Base-by-base conservation (phyloP, 2,113 vertebrate species). In the Strigops habroptila region DNA sequence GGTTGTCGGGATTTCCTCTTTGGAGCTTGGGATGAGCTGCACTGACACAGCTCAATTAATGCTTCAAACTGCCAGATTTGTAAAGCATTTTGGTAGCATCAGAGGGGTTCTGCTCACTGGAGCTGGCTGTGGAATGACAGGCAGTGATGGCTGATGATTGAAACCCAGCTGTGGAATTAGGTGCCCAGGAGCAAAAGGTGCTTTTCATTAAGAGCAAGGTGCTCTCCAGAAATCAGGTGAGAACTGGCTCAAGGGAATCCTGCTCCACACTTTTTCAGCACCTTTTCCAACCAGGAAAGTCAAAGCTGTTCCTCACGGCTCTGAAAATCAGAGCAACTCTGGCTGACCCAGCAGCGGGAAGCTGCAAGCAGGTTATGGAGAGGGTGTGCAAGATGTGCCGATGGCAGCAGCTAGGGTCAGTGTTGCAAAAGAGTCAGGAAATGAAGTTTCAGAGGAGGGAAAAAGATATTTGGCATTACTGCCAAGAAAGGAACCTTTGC, bases 351-450 rank as follows among this genome's bases (percentile, higher is more conserved):
- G 67, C 46, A 9, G 46, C 2, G 14, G 33, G 60, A 37, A 39
- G 51, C 46, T 24, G 46, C 1, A 3, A 41, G 77, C 31, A 69
- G 82, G 86, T 70, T 49, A 16, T 13, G 74, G 65, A 30, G 84
- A 37, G 71, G 37, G 12, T 24, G 43, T 14, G 39, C 2, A 5
- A 81, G 69, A 69, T 43, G 65, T 53, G 85, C 52, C 18, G 2
- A 7, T 24, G 10, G 0, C 76, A 52, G 63, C 44, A 44, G 82
- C 76, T 43, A 55, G 83, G 71, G 24, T 69, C 71, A 49, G 76
- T 22, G 0, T 96, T 89, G 86, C 90, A 88, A 93, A 85, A 92
- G 93, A 64, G 16, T 28, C 91, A 86, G 91, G 88, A 94, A 92
- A 67, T 27, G n/a, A 30, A 90, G 19, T 78, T 94, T 70, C 76